Base-by-base conservation (phyloP, 2,113 vertebrate genomes). In the Isichthys henryi region DNA sequence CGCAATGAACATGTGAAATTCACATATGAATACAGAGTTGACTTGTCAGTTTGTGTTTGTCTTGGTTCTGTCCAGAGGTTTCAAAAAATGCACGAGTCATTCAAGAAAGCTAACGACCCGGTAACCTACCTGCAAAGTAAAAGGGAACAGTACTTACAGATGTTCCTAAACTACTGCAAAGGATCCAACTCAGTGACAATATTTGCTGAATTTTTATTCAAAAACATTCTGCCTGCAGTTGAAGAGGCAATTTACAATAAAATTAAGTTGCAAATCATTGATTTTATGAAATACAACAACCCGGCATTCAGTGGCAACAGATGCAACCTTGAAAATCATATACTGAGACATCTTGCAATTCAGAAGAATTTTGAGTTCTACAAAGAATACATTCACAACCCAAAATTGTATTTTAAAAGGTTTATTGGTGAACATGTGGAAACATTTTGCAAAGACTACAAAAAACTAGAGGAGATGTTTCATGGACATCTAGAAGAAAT, bases 41-140 rank as follows among this genome's bases (percentile, higher is more conserved):
- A 89, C 91, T 66, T 89, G 2, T 94, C 93, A 87, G 86, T 86
- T 1, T 94, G 94, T 94, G 35, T 96, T 84, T 91, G 91, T 49
- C 62, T 84, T 27, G 35, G 48, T 56, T 88, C 89, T 77, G 89
- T 88, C 77, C 45, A 39, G 2, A 89, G 45, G 46, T 93, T 93
- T 88, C 23, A 88, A 90, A 89, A 74, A 92, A 95, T 91, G 88
- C 88, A 50, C 94, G 94, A 86, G 94, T 94, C 84, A 52, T 90
- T 90, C 94, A 86, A 91, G 92, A 3, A 84, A 92, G 6, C 87
- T 39, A 39, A 91, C 93, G 93, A 88, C 8, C 27, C 39, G 86
- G 39, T 84, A 23, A 74, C 70, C 17, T 91, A 92, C 53, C 77
- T 93, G 39, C 35, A 91, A 17, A 91, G 89, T 23, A 89, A 92